Evolutionary conservation across 1,140 invertebrate genomes (phyloP).

Genomic region (Anoplophora glabripennis): DNA sequence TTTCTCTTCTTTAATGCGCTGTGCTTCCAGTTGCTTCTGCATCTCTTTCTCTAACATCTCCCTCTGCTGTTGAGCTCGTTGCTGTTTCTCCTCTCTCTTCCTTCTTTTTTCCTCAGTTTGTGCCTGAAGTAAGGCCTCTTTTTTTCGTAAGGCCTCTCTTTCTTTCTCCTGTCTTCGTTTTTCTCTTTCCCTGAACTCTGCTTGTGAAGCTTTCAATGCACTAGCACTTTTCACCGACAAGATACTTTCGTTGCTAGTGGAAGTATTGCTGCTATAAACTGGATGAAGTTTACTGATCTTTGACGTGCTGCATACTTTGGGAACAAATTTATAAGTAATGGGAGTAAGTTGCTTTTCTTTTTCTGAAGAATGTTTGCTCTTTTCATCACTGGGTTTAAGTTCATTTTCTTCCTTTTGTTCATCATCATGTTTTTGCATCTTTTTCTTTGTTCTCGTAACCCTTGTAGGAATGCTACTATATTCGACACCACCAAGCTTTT

Average conservation of each 20-base stretch:
- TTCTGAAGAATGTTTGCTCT: not conserved
- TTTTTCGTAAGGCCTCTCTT: constrained; percentile 48
- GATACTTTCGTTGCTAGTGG: constrained; percentile 12
- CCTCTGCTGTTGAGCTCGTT: constrained; percentile 54
- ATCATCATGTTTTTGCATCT: not conserved
- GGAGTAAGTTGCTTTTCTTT: constrained; percentile 36
- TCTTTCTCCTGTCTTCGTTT: constrained; percentile 33
- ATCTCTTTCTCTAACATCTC: constrained; percentile 57
- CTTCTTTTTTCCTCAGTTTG: constrained; percentile 55
- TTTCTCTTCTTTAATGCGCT: constrained; percentile 54
- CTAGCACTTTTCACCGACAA: constrained; percentile 9
- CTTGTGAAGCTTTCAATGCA: constrained; percentile 19
- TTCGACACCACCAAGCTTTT: not conserved
- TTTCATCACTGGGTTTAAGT: not conserved
- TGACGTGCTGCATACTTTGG: constrained; percentile 20
- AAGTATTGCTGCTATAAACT: not conserved
- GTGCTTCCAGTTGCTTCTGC: constrained; percentile 55
- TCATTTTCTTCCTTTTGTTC: not conserved
- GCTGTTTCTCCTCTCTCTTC: constrained; percentile 58
- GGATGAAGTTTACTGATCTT: constrained; percentile 10
- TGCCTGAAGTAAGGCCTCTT: constrained; percentile 37
- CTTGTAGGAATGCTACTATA: not conserved
- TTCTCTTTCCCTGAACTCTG: constrained; percentile 24
- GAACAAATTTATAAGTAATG: constrained; percentile 16
- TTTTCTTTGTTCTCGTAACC: not conserved